These are phyloP conservation scores for Zoanthus solanderi DNA, from an alignment of 92 coral and sea anemone species.

Conservation along the genomic window DNA sequence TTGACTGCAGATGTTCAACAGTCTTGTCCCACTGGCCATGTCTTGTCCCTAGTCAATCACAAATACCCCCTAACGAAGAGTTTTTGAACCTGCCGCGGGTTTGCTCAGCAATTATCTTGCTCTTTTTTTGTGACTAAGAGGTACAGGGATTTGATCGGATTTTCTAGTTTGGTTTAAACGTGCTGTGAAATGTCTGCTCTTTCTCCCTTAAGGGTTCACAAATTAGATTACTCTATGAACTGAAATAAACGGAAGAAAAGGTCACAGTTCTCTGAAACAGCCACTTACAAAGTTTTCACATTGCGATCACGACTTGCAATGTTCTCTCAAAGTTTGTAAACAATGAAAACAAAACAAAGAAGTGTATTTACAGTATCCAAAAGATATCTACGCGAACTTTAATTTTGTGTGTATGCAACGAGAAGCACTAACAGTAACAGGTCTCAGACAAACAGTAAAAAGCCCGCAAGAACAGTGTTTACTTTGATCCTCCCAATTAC, in stretches of 20 bases:
- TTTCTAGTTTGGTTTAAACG: conserved; percentile 30
- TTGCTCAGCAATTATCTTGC: not conserved
- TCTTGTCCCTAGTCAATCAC: conserved; percentile 16
- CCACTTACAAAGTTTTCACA: not conserved
- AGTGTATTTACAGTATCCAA: not conserved
- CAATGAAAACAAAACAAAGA: not conserved
- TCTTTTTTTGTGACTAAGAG: not conserved
- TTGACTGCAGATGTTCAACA: conserved; percentile 26
- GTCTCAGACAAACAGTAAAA: conserved; percentile 11
- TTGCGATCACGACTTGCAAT: conserved; percentile 33
- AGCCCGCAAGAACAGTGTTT: conserved; percentile 22
- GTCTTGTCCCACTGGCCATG: conserved; percentile 14
- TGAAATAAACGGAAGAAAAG: conserved; percentile 40
- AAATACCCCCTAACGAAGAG: conserved; percentile 1
- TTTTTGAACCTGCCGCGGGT: conserved; percentile 3
- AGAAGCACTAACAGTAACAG: not conserved
- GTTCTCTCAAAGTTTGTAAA: not conserved
- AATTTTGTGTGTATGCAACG: not conserved
- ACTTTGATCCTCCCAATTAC: conserved; percentile 27
- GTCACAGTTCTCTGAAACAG: conserved; percentile 31
- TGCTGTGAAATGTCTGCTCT: conserved; percentile 35
- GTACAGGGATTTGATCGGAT: not conserved
- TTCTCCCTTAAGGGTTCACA: conserved; percentile 33
- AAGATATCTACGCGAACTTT: not conserved
- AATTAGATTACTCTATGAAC: conserved; percentile 39